Conservation (phyloP, 2,113 vertebrate genomes). For the Oenanthe melanoleuca region DNA sequence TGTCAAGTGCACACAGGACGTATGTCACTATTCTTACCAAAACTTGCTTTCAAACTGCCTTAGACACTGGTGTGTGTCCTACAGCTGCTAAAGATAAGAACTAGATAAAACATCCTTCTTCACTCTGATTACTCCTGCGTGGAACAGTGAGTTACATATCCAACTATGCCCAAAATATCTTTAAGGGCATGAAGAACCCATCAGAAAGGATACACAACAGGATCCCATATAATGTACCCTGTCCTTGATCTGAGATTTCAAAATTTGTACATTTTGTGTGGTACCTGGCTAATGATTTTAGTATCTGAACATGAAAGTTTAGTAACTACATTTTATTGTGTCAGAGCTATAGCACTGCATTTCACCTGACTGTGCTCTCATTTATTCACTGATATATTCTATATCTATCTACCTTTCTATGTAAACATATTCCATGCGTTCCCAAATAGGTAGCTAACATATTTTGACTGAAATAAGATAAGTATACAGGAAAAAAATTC, state of each 20-base stretch:
- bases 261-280: background rate
- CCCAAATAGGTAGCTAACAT: background rate
- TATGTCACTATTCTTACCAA: background rate
- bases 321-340: background rate
- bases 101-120: background rate
- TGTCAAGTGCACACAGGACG: background rate
- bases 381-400: background rate
- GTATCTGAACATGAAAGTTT: background rate
- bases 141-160: background rate
- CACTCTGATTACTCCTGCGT: background rate
- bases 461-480: slow-evolving; percentile 22
- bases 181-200: background rate
- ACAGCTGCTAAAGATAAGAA: background rate
- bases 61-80: background rate
- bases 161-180: background rate
- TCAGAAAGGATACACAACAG: background rate
- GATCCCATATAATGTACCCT: fast-evolving
- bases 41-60: background rate
- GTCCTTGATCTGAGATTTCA: background rate
- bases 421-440: background rate
- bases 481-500: background rate
- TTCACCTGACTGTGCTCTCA: background rate
- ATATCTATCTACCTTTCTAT: background rate
- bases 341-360: background rate
- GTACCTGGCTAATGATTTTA: background rate